These are phyloP conservation scores for Drosophila prosaltans DNA, from an alignment of 1,140 invertebrate genomes.

Conservation along the genomic window DNA sequence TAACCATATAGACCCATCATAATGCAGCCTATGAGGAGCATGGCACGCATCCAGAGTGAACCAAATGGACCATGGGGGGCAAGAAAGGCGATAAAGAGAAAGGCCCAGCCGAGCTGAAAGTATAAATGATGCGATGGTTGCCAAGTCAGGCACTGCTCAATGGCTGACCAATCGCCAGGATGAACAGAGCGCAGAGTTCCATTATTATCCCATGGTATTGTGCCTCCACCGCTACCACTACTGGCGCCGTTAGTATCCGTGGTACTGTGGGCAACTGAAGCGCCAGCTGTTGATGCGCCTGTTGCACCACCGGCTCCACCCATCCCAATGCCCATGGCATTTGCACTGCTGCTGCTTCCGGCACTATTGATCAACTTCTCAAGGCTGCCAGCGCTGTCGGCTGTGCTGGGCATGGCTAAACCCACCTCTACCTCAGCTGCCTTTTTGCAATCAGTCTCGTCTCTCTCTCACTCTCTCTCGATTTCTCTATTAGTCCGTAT, in stretches of 20 bases:
- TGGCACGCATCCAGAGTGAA: constrained; percentile 90
- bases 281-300: constrained; percentile 41
- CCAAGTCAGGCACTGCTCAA: constrained; percentile 86
- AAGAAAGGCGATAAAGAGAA: constrained; percentile 91
- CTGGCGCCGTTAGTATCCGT: constrained; percentile 65
- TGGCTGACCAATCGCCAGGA: constrained; percentile 78
- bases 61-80: constrained; percentile 91
- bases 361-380: constrained; percentile 64
- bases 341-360: constrained; percentile 53
- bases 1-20: constrained; percentile 92
- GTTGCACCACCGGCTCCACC: constrained; percentile 27
- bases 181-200: constrained; percentile 77
- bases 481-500: background rate
- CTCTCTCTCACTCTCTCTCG: constrained; percentile 23
- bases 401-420: constrained; percentile 56
- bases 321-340: constrained; percentile 51
- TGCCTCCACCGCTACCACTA: constrained; percentile 69
- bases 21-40: constrained; percentile 90
- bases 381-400: constrained; percentile 61
- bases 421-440: background rate
- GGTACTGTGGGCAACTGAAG: constrained; percentile 62
- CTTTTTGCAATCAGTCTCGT: constrained; percentile 37
- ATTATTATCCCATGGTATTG: constrained; percentile 81
- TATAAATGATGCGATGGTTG: constrained; percentile 88
- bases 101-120: constrained; percentile 93